phyloP scores from a whole-genome alignment of 2,113 vertebrate genomes.

The Myocastor coypus region DNA sequence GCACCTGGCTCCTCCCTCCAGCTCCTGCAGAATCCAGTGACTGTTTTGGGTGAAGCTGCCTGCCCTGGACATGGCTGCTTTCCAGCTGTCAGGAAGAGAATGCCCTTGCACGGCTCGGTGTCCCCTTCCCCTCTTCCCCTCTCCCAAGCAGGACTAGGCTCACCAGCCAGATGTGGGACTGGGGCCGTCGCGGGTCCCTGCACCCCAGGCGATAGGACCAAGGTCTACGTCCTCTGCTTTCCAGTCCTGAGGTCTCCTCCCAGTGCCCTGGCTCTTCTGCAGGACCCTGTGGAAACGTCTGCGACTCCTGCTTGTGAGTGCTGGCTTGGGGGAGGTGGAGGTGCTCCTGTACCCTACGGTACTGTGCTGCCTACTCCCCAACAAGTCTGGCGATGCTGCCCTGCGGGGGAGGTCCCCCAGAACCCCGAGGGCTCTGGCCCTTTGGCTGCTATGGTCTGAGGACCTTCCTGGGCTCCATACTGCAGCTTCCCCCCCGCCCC shows the following conservation, averaged over 20 bases:
- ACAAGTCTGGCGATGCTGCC: neutral
- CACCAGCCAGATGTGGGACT: neutral
- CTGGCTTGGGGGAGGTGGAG: neutral
- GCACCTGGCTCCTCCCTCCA: neutral
- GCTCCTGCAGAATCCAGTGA: neutral
- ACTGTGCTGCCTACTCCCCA: neutral
- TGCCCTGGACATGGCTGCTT: neutral
- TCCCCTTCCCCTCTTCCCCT: no score
- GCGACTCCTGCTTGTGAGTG: no score
- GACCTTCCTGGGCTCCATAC: neutral
- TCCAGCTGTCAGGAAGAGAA: neutral
- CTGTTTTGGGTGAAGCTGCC: neutral
- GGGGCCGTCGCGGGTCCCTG: neutral
- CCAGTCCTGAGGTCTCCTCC: neutral
- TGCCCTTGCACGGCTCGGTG: rapidly evolving
- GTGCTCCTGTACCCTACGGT: rapidly evolving
- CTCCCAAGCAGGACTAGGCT: neutral
- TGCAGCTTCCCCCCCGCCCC: neutral
- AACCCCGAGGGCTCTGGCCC: neutral
- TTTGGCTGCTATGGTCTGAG: neutral
- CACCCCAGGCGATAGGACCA: neutral
- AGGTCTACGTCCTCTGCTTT: neutral
- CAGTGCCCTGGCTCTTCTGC: neutral
- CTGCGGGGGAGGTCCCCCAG: neutral
- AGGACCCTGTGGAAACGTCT: neutral